Percentiles rank a stretch among this genome's conserved stretches.
These are phyloP conservation scores for Maccullochella peelii DNA, from an alignment of 2,113 vertebrate species.

Conservation along the genomic window DNA sequence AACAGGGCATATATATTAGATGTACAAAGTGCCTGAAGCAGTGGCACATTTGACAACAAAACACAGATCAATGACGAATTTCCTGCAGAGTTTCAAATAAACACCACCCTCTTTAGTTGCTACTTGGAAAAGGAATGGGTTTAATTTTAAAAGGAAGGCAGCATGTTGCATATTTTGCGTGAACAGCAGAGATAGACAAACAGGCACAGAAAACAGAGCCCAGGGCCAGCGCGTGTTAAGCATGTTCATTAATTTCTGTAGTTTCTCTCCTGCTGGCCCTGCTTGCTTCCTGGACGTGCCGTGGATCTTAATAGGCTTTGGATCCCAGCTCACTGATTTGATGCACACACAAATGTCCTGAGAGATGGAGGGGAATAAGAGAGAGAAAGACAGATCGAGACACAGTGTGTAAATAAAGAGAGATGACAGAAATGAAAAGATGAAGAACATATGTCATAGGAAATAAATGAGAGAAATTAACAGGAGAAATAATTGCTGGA, in stretches of 20 bases:
- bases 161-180: constrained; percentile 30
- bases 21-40: neutral
- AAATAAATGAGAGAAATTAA: constrained; percentile 54
- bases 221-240: constrained; percentile 66
- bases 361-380: constrained; percentile 2
- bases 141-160: constrained; percentile 54
- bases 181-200: constrained; percentile 50
- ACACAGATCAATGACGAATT: constrained; percentile 37
- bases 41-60: constrained; percentile 1
- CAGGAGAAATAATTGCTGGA: constrained; percentile 18
- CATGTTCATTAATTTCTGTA: constrained; percentile 78
- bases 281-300: constrained; percentile 68
- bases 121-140: constrained; percentile 27
- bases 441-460: constrained; percentile 42
- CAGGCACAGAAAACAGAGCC: constrained; percentile 50
- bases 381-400: neutral
- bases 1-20: constrained; percentile 5
- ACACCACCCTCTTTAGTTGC: neutral
- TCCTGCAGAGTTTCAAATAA: constrained; percentile 11
- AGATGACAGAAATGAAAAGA: constrained; percentile 25
- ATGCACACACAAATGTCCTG: constrained; percentile 31
- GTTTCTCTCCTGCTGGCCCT: constrained; percentile 60
- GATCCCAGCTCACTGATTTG: constrained; percentile 38
- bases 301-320: constrained; percentile 66
- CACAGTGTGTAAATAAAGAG: constrained; percentile 26